Conservation (phyloP, 2,113 vertebrate genomes). For the Plestiodon gilberti region DNA sequence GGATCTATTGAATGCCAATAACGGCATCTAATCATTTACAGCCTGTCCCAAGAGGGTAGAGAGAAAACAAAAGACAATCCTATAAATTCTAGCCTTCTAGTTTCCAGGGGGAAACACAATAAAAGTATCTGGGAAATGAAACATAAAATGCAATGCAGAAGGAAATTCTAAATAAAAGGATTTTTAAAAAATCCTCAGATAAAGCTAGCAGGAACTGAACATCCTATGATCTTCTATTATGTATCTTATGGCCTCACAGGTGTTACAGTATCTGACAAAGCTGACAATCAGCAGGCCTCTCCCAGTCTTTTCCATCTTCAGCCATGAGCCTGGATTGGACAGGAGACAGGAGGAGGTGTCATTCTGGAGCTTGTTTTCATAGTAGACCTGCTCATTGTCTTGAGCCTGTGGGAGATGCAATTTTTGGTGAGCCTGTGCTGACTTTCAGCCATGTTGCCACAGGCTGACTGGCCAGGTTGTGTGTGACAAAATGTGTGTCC, state of each 20-base stretch:
- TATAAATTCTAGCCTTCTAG: not conserved
- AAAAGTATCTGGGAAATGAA: slow-evolving; percentile 13
- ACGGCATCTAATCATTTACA: slow-evolving; percentile 10
- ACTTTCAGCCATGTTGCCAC: not conserved
- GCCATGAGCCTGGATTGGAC: not conserved
- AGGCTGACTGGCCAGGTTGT: not conserved
- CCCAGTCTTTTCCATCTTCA: not conserved
- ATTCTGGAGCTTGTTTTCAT: not conserved
- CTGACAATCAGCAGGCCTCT: not conserved
- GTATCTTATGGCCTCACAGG: not conserved
- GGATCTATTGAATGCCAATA: rapidly evolving
- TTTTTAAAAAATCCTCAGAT: not conserved
- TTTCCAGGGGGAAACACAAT: slow-evolving; percentile 38
- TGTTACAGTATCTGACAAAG: not conserved
- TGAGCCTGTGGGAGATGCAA: not conserved
- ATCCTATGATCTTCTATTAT: not conserved
- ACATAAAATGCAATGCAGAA: slow-evolving; percentile 49
- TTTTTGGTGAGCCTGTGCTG: not conserved
- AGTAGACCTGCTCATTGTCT: not conserved
- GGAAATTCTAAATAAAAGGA: slow-evolving; percentile 17
- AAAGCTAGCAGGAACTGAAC: not conserved
- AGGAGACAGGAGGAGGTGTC: not conserved
- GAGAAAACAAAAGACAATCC: slow-evolving; percentile 20
- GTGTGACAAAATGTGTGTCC: not conserved
- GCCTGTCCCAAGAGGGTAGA: not conserved